These are phyloP conservation scores for Zapus hudsonius DNA, from an alignment of 2,113 vertebrate genomes.

Conservation along the genomic window DNA sequence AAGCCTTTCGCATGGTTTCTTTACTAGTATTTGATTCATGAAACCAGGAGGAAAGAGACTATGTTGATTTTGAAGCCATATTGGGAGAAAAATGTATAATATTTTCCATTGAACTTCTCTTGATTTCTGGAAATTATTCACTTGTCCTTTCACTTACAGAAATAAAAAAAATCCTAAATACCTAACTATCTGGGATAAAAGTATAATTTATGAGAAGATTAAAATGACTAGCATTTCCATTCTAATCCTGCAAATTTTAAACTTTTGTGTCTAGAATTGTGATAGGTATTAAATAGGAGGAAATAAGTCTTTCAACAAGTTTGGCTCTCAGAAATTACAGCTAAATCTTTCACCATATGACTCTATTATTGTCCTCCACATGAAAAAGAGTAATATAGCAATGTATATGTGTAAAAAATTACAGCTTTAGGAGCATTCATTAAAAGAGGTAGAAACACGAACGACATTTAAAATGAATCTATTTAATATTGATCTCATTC, in stretches of 20 bases:
- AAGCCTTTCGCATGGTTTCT: neutral
- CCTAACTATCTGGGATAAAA: neutral
- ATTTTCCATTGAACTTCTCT: neutral
- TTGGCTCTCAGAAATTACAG: neutral
- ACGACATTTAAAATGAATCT: neutral
- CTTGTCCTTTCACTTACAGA: neutral
- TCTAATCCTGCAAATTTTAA: neutral
- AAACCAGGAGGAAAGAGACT: neutral
- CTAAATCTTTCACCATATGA: neutral
- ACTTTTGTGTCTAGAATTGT: slow-evolving; percentile 2
- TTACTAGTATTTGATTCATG: neutral
- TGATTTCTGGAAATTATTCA: neutral
- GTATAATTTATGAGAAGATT: neutral
- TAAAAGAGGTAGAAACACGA: neutral
- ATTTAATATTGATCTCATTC: neutral
- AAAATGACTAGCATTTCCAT: slow-evolving; percentile 1
- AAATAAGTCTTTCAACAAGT: neutral
- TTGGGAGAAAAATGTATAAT: neutral
- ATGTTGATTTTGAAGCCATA: neutral
- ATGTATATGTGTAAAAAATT: neutral
- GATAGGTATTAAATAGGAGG: neutral
- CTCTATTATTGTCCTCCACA: neutral
- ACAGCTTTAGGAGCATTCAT: neutral
- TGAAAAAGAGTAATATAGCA: neutral
- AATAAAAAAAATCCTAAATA: slow-evolving; percentile 37